Evolutionary conservation across 2,113 vertebrate species (phyloP).

Genomic region (Corynorhinus townsendii): DNA sequence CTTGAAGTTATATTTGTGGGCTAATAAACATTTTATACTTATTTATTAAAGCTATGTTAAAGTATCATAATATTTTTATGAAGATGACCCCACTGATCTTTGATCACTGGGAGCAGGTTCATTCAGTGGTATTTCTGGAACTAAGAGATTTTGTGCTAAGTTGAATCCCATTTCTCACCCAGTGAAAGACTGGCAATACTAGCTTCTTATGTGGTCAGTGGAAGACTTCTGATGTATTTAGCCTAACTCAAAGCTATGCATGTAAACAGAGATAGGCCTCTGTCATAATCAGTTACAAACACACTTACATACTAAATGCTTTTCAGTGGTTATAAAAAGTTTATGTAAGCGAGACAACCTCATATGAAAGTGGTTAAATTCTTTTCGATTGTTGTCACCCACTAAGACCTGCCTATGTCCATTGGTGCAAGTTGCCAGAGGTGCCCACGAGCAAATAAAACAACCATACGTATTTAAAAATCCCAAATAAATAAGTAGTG

Average conservation of each 20-base stretch:
- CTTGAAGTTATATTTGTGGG: neutral
- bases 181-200: slow-evolving; percentile 78
- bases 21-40: neutral
- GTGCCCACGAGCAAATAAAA: neutral
- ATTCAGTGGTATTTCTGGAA: slow-evolving; percentile 20
- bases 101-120: neutral
- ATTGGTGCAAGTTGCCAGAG: neutral
- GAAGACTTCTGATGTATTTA: slow-evolving; percentile 52
- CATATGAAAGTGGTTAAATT: neutral
- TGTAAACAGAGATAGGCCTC: slow-evolving; percentile 81
- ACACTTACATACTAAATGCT: slow-evolving; percentile 38
- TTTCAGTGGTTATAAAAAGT: slow-evolving; percentile 31
- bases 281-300: slow-evolving; percentile 44
- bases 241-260: slow-evolving; percentile 68
- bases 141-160: neutral
- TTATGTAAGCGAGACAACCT: neutral
- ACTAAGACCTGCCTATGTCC: slow-evolving; percentile 9
- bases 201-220: slow-evolving; percentile 50
- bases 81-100: neutral
- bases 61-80: neutral
- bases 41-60: neutral
- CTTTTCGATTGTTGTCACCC: neutral
- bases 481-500: slow-evolving; percentile 51
- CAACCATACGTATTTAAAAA: neutral
- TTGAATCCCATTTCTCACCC: slow-evolving; percentile 2